Evolutionary conservation across 1,140 invertebrate species (phyloP), one percentile per base, ranked within the genome.

Genomic region (Hypsibius dujardini): DNA sequence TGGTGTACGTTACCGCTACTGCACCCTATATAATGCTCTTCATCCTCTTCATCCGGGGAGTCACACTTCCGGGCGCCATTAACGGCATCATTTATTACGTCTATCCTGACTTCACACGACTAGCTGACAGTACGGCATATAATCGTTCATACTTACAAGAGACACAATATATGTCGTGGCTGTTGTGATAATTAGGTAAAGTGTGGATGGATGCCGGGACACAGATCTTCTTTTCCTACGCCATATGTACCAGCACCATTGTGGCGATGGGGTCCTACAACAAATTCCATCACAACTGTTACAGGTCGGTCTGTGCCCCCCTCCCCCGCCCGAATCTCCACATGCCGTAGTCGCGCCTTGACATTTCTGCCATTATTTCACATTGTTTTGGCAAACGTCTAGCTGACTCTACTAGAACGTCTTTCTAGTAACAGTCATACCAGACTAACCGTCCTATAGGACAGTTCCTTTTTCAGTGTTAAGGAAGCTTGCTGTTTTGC

Each of bases 221-320:
- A 2, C 84, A 88, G 81, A 72, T 72, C 45, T 72, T 72, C 71
- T 72, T 71, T 59, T 72, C 71, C 7, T 77, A 90, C n/a, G 89
- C 88, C 76, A 87, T 88, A 1, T 87, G 86, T 42, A 85, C 87
- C 71, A 89, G 89, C 45, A 82, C 86, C 1, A 84, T 90, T 59
- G 85, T 88, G 46, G 89, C 88, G 82, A 88, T 89, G 73, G 86
- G 88, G 2, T 89, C 87, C 1, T 90, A 90, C 78, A 92, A 92
- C 76, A 83, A 84, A 46, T 92, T 92, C 77, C 81, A 83, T 47
- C 88, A 91, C 76, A 87, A 88, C 74, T 92, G 95, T 70, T 95
- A 95, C 80, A 94, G 92, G 89, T 90, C 80, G 79, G 80, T 69
- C 42, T 46, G 47, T n/a, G 45, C 70, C 62, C 1, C 42, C 1